Evolutionary conservation across 1,140 invertebrate genomes (phyloP).

Genomic region (Carcinoscorpius rotundicauda): DNA sequence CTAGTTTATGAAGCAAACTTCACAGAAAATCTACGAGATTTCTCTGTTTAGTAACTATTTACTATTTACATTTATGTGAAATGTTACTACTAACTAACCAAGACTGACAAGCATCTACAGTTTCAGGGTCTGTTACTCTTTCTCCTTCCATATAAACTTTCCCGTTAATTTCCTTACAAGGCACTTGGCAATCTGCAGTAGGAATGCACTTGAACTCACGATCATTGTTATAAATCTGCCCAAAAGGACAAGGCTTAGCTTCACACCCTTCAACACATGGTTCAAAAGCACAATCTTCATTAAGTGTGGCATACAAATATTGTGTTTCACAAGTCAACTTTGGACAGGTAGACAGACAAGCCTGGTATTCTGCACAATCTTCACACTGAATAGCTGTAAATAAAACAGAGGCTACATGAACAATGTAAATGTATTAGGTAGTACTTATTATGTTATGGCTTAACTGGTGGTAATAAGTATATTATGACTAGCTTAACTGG

Average conservation of each 20-base stretch:
- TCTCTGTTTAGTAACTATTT: no score
- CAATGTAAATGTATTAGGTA: background rate
- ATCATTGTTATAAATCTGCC: constrained; percentile 53
- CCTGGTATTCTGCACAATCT: constrained; percentile 60
- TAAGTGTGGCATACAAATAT: constrained; percentile 40
- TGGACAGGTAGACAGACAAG: constrained; percentile 68
- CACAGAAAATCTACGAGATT: no score
- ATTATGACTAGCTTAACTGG: background rate
- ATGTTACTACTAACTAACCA: constrained; percentile 38
- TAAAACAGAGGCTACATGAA: constrained; percentile 12
- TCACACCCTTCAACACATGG: constrained; percentile 66
- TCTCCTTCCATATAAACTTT: constrained; percentile 18
- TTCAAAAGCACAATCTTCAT: constrained; percentile 52
- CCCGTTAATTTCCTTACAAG: constrained; percentile 39
- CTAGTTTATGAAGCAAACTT: no score
- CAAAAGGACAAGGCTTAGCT: constrained; percentile 53
- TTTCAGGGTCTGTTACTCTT: constrained; percentile 39
- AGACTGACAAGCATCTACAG: constrained; percentile 51
- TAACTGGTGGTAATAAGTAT: no score
- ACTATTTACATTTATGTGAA: no score
- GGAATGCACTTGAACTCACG: constrained; percentile 53
- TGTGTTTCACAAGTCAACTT: constrained; percentile 68
- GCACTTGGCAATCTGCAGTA: constrained; percentile 53
- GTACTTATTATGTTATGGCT: background rate
- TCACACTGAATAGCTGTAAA: constrained; percentile 72